These are phyloP conservation scores for Mastigias papua DNA, from an alignment of 30 jellyfish, hydroid and myxozoan genomes.

Conservation along the genomic window DNA sequence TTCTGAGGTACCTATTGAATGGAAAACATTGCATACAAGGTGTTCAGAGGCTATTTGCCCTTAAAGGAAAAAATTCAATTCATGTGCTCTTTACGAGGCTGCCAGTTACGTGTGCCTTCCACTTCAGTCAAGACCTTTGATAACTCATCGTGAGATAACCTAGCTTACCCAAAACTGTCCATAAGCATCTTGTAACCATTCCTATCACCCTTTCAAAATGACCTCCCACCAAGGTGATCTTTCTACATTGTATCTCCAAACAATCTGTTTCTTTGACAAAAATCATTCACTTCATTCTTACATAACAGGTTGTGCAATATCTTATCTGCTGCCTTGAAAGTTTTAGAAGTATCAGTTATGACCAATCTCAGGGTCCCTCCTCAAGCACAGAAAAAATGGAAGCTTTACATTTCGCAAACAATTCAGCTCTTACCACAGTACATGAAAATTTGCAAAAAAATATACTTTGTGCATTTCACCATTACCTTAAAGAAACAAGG, in stretches of 20 bases:
- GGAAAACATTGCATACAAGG: no score
- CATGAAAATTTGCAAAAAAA: slow-evolving; percentile 38
- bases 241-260: no score
- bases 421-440: slow-evolving; percentile 37
- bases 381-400: slow-evolving; percentile 13
- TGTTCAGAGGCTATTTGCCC: no score
- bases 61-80: no score
- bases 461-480: slow-evolving; percentile 36
- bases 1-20: no score
- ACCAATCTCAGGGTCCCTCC: no score
- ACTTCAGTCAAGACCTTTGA: neutral
- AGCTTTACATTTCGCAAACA: slow-evolving; percentile 2
- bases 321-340: no score
- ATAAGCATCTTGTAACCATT: slow-evolving; percentile 10
- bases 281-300: no score
- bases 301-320: neutral
- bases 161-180: slow-evolving; percentile 46
- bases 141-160: neutral
- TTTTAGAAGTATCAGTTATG: slow-evolving; percentile 36
- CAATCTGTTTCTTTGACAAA: neutral
- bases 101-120: slow-evolving; percentile 16
- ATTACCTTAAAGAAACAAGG: neutral
- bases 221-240: slow-evolving; percentile 74
- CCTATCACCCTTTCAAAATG: slow-evolving; percentile 59
- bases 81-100: slow-evolving; percentile 16